Base-by-base conservation (phyloP, 2,888 invertebrate species). In the Protophormia terraenovae region DNA sequence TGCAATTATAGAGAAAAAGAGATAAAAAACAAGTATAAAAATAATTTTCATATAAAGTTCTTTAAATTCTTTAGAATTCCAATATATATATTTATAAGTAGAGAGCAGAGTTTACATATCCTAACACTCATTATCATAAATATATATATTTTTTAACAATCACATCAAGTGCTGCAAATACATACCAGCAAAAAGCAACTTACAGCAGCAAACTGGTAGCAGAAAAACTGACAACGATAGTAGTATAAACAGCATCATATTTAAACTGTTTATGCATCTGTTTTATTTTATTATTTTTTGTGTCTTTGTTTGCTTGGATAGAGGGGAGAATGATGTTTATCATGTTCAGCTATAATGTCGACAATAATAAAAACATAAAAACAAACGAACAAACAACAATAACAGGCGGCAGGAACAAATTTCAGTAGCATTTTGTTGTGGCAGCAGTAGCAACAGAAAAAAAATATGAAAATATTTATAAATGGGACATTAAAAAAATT, bases 261-360 rank as follows among this genome's bases (percentile, higher is more conserved):
- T 50, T 3, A 10, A 8, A 14, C 7, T 14, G 8, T 19, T 7
- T 19, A 1, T 47, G 16, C 19, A 24, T 12, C 5, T 24, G 53
- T 53, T 53, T 58, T 16, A 0, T 19, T 32, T 14, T 66, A 22
- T 32, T 45, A 3, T 27, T 4, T 7, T 10, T 50, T n/a, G 8
- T 1, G 10, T n/a, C n/a, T n/a, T n/a, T n/a, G n/a, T n/a, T n/a
- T n/a, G n/a, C n/a, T n/a, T n/a, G n/a, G 1, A 32, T 8, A 50
- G 10, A 5, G 6, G 10, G 19, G n/a, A 55, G 12, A 24, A 67
- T 47, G 58, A 27, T 80, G 35, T 58, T 58, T 53, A 53, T 41
- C 60, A 53, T 82, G 76, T 76, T 67, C 69, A 45, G 62, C 62
- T 69, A 69, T 69, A 69, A 76, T 62, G 81, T 62, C n/a, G 62